Evolutionary conservation across 23 tunicate species (phyloP), one percentile per base, ranked within the genome.

Genomic region (Styela plicata): DNA sequence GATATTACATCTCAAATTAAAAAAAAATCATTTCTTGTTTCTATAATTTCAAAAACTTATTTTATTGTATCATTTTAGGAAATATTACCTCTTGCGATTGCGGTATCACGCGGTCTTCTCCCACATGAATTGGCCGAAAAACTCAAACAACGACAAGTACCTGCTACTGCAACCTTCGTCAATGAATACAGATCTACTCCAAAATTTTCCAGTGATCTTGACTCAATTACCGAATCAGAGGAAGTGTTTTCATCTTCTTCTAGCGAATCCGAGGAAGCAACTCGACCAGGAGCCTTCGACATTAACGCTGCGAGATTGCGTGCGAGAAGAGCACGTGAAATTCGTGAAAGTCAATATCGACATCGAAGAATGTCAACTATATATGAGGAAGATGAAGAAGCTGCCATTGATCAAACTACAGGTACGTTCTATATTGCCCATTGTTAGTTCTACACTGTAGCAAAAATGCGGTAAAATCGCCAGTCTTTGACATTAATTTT

Each of bases 241-340:
- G 81, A 76, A 76, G 65, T 76, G 64, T 52, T 53, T 36, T 76
- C 80, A 24, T 34, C 80, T 36, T 76, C 81, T 13, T 76, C 81
- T 24, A 76, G 81, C 81, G 81, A 76, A 28, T 76, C 81, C 7
- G 81, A 76, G 7, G 81, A 76, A 52, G 36, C 77, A 31, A 3
- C 37, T 3, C 32, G 17, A 30, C 70, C 70, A 3, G 52, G 52
- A 13, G 30, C 23, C 7, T 76, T 53, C 0, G 66, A 53, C 29
- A 44, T 53, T 10, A 53, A 44, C n/a, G n/a, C n/a, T 25, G 81
- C 81, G 18, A 36, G 66, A 33, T 20, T 33, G 33, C 52, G 81
- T 20, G 81, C 81, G 20, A 23, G 81, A 24, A 36, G 32, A 29
- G 30, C 63, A 20, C 81, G 53, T 53, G 81, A 76, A 53, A 24